phyloP scores from a whole-genome alignment of 1,140 invertebrate genomes.

The Lucilia sericata region DNA sequence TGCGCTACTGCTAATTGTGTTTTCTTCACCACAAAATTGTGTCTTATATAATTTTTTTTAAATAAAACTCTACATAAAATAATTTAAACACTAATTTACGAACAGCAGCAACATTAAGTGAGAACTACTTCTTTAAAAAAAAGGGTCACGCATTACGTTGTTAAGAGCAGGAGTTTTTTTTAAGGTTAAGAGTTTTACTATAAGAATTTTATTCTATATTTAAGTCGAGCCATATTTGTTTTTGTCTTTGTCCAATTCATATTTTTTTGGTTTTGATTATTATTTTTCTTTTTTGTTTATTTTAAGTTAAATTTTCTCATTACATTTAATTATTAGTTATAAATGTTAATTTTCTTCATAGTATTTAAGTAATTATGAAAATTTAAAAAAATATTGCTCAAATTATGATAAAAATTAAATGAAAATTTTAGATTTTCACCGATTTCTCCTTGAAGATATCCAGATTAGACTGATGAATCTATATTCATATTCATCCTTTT shows the following conservation, averaged over 20 bases:
- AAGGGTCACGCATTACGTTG: conserved; percentile 25
- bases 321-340: background rate
- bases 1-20: conserved; percentile 39
- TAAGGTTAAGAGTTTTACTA: too few relatives aligned
- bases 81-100: too few relatives aligned
- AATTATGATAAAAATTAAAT: background rate
- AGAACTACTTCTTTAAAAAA: background rate
- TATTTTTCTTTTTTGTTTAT: background rate
- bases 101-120: background rate
- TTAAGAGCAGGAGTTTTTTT: background rate
- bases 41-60: background rate
- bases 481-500: too few relatives aligned
- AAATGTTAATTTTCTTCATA: background rate
- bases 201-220: background rate
- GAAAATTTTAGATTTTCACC: too few relatives aligned
- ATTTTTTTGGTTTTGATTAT: background rate
- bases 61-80: background rate
- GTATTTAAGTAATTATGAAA: background rate
- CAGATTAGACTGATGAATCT: too few relatives aligned
- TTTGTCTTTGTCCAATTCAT: background rate
- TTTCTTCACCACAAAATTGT: background rate
- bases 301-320: background rate
- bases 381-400: background rate
- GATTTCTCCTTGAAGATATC: too few relatives aligned
- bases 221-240: background rate